Conservation (phyloP, 2,113 vertebrate species). For the Crotalus tigris region DNA sequence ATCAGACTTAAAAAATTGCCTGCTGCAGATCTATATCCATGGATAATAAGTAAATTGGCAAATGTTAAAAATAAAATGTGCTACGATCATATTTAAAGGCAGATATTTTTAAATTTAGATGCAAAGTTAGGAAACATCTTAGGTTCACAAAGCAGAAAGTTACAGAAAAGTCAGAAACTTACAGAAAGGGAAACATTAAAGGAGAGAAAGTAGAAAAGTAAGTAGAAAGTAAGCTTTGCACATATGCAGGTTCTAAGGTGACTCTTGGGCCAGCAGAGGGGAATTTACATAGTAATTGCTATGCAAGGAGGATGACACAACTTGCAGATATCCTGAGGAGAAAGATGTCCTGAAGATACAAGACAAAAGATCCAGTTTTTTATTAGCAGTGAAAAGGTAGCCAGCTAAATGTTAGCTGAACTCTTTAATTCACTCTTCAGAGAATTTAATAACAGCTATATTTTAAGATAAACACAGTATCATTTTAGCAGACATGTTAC, state of each 20-base stretch:
- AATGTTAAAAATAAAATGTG: neutral
- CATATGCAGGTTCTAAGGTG: neutral
- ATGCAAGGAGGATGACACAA: neutral
- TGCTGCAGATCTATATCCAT: neutral
- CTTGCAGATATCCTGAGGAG: neutral
- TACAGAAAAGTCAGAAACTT: neutral
- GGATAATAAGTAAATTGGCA: neutral
- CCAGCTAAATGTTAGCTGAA: neutral
- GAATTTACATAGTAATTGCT: neutral
- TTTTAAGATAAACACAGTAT: neutral
- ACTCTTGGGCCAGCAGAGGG: neutral
- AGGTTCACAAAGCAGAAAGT: neutral
- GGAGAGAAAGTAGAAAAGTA: neutral
- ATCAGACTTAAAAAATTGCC: neutral
- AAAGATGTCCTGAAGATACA: neutral
- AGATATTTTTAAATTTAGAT: neutral
- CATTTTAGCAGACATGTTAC: neutral
- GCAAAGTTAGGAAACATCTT: neutral
- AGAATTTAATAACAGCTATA: neutral
- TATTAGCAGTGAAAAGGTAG: neutral
- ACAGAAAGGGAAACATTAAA: neutral
- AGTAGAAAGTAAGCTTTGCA: neutral
- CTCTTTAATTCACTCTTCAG: neutral
- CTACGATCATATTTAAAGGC: neutral
- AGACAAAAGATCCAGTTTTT: neutral